Evolutionary conservation across 1,140 invertebrate species (phyloP).

Genomic region (Conopomorpha cramerella): DNA sequence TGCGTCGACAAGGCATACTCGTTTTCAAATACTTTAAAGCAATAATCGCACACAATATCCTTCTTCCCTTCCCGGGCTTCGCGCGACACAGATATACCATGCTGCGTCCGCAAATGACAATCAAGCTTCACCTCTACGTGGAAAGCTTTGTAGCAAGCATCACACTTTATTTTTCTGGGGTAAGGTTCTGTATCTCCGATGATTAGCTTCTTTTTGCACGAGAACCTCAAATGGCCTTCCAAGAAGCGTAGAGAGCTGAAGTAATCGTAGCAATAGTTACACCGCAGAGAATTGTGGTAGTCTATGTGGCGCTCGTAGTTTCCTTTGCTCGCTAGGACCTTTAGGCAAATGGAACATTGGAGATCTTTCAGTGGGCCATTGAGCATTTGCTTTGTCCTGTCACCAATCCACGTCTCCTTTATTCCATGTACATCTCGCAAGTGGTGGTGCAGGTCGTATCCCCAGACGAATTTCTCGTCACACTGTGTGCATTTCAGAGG

Average conservation of each 20-base stretch:
- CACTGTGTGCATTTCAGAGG: conserved; percentile 45
- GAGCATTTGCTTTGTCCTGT: conserved; percentile 18
- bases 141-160: conserved; percentile 53
- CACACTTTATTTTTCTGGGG: conserved; percentile 45
- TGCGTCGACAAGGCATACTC: conserved; percentile 39
- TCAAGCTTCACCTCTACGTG: conserved; percentile 54
- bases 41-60: conserved; percentile 49
- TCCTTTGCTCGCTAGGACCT: conserved; percentile 43
- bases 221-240: conserved; percentile 44
- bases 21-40: conserved; percentile 49
- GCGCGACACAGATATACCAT: conserved; percentile 27
- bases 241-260: conserved; percentile 44
- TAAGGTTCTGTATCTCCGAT: conserved; percentile 45
- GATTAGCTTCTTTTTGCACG: conserved; percentile 47
- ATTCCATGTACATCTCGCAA: conserved; percentile 39
- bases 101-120: conserved; percentile 47
- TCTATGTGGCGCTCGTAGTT: conserved; percentile 51
- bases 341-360: conserved; percentile 52
- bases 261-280: conserved; percentile 57
- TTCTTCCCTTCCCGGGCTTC: conserved; percentile 23
- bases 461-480: conserved; percentile 32
- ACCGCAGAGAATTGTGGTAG: conserved; percentile 50
- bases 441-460: conserved; percentile 47
- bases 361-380: conserved; percentile 38
- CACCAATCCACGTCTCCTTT: conserved; percentile 42